A percentile compares a stretch with the other conserved stretches of the same genome.
Evolutionary conservation across 2,797 vertebrate species (phyloP).

Genomic region (Parauchenoglanis ngamensis): DNA sequence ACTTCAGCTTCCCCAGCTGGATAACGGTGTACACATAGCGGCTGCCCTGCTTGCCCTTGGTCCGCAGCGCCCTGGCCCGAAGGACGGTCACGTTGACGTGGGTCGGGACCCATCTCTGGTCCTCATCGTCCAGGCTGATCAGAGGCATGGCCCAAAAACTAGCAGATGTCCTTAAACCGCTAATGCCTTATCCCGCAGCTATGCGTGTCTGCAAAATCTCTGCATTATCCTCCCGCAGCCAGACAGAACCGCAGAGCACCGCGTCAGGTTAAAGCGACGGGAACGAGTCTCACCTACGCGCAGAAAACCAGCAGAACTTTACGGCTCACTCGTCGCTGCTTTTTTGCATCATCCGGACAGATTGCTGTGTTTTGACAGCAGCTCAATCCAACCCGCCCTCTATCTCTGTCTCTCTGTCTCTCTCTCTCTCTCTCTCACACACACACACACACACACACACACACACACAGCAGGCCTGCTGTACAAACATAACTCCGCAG

Average conservation of each 20-base stretch:
- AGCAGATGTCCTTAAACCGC: neutral
- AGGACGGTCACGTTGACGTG: constrained; percentile 92
- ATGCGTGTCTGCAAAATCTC: constrained; percentile 8
- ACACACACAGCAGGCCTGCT: neutral
- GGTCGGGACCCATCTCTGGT: constrained; percentile 89
- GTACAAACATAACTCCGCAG: neutral
- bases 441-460: neutral
- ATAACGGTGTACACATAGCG: constrained; percentile 92
- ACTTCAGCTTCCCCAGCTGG: constrained; percentile 92
- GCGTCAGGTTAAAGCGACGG: neutral
- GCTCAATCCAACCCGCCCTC: constrained; percentile 66
- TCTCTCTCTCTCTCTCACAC: neutral
- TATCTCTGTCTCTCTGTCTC: neutral
- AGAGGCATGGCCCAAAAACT: constrained; percentile 77
- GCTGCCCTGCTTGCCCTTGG: constrained; percentile 88
- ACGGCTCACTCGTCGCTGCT: neutral
- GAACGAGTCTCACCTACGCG: neutral
- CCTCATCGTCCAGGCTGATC: constrained; percentile 80
- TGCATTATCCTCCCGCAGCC: constrained; percentile 15
- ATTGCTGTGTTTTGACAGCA: constrained; percentile 60
- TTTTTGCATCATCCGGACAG: constrained; percentile 53
- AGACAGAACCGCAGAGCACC: neutral
- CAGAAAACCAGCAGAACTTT: neutral
- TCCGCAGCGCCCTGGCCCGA: constrained; percentile 85
- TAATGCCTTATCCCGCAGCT: neutral